Base-by-base conservation (phyloP, 2,797 vertebrate species). In the Oryzias sinensis region DNA sequence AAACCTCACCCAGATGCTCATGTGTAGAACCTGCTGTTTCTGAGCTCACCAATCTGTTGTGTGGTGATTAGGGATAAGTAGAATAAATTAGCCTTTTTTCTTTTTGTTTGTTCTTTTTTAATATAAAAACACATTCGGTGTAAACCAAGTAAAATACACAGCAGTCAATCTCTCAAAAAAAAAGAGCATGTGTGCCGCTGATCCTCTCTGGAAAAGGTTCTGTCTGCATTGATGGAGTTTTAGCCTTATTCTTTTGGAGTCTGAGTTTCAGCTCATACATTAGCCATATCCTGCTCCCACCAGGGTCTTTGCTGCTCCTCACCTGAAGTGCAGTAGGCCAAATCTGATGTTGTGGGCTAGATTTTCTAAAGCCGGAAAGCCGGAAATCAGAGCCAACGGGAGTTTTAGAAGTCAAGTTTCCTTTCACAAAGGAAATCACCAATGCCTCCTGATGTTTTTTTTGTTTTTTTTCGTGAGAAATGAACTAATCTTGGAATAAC, bases 401-500 rank as follows among this genome's bases (percentile, higher is more conserved):
- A 48, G 14, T 37, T 25, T 43, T 20, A 45, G 25, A 44, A n/a
- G 37, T 43, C 24, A 17, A 14, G 16, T 37, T 50, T 45, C 42
- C 42, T 16, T 14, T 41, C 17, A 4, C 40, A 49, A 45, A 59
- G 52, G 58, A 45, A 54, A 49, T 42, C 45, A 29, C 49, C 37
- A 20, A 51, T 1, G 2, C 42, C 56, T 58, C 42, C 47, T 62
- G 50, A 49, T 72, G 55, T 76, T 77, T 73, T 70, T 48, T 65
- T 58, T 76, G n/a, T 79, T 73, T 70, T 48, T 65, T 56, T 20
- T 45, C 59, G 52, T 51, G 49, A 62, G 77, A 71, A 69, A 59
- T 71, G 68, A 85, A 50, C 52, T 71, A 65, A 83, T 80, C 45
- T 88, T 68, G 81, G 79, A 79, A 75, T 77, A 60, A 53, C 64